These are phyloP conservation scores for Mus pahari DNA, from an alignment of 2,113 vertebrate genomes.

Conservation along the genomic window DNA sequence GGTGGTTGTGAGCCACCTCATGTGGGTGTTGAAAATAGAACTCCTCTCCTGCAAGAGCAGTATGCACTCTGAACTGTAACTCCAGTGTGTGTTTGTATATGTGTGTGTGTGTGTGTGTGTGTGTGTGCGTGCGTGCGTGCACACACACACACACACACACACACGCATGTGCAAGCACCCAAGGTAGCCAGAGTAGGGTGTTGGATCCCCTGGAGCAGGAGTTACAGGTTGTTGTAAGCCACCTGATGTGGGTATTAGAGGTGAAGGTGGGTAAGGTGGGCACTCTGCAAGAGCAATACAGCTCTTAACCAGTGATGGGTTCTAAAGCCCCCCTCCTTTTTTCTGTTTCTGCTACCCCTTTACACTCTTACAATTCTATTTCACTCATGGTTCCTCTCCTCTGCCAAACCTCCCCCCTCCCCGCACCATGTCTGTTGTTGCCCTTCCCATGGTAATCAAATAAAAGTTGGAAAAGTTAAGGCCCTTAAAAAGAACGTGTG, in stretches of 20 bases:
- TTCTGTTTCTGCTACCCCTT: neutral
- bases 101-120: neutral
- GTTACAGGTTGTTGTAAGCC: neutral
- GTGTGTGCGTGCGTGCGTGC: neutral
- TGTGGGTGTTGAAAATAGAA: neutral
- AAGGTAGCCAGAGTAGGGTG: no score
- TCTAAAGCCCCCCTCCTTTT: neutral
- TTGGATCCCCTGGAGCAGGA: neutral
- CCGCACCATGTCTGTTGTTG: neutral
- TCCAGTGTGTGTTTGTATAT: neutral
- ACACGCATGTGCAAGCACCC: neutral
- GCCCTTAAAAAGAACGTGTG: neutral
- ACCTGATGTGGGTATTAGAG: neutral
- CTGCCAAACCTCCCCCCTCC: neutral
- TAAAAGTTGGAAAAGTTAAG: constrained; percentile 41
- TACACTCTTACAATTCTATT: neutral
- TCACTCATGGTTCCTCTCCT: neutral
- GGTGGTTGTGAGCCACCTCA: neutral
- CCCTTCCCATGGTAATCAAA: constrained; percentile 48
- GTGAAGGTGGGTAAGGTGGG: neutral
- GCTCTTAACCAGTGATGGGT: neutral
- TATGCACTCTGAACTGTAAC: neutral
- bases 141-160: no score
- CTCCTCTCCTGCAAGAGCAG: neutral
- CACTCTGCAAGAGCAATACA: neutral